Evolutionary conservation across 2,888 invertebrate species (phyloP).

Genomic region (Luperina testacea): DNA sequence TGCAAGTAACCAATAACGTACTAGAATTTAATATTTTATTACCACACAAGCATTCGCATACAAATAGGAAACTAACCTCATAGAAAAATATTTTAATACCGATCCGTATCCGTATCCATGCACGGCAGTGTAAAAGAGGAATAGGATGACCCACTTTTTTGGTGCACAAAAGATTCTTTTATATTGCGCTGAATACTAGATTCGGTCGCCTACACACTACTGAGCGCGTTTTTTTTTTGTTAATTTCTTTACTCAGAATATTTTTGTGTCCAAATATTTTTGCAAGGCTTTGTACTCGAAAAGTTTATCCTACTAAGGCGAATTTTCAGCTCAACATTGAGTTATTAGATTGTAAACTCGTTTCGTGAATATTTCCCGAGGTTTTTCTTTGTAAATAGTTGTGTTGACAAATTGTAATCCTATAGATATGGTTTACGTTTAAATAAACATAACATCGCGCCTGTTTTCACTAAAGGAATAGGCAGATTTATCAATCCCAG

Average conservation of each 20-base stretch:
- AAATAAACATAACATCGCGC: background rate
- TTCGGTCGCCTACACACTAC: constrained; percentile 72
- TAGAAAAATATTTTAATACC: constrained; percentile 51
- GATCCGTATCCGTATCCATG: constrained; percentile 61
- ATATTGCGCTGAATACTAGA: constrained; percentile 81
- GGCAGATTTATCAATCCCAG: background rate
- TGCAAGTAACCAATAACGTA: too few species aligned
- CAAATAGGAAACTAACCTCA: constrained; percentile 44
- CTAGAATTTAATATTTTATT: constrained; percentile 18
- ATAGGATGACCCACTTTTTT: constrained; percentile 83
- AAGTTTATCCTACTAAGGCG: constrained; percentile 52
- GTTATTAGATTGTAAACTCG: constrained; percentile 32
- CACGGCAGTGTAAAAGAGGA: constrained; percentile 71
- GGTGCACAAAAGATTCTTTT: constrained; percentile 80
- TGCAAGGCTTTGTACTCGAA: constrained; percentile 51
- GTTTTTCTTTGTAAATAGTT: constrained; percentile 17
- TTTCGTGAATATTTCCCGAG: background rate
- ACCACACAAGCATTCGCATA: constrained; percentile 5
- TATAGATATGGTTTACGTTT: constrained; percentile 37
- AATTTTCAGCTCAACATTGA: constrained; percentile 26
- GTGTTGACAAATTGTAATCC: constrained; percentile 7
- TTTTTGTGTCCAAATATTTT: constrained; percentile 62
- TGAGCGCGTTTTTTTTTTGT: constrained; percentile 71
- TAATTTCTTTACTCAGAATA: constrained; percentile 67
- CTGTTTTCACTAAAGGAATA: background rate